Evolutionary conservation across 2,113 vertebrate species (phyloP).

Genomic region (Trematomus loennbergii): DNA sequence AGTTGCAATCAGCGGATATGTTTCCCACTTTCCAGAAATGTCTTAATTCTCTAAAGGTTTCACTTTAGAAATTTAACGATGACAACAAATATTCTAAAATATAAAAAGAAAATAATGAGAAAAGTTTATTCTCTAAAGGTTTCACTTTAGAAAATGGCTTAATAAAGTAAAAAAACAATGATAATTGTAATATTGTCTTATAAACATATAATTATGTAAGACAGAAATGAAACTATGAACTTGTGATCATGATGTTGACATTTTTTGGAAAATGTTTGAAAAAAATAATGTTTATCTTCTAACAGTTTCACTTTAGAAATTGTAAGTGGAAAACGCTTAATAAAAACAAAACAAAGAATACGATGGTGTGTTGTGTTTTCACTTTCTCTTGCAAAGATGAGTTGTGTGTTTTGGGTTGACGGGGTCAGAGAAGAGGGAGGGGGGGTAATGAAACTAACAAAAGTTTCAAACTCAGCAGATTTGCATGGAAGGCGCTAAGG

Average conservation of each 20-base stretch:
- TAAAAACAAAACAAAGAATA: constrained; percentile 40
- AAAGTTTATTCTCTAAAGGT: constrained; percentile 61
- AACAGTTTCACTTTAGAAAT: constrained; percentile 31
- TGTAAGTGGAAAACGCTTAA: constrained; percentile 40
- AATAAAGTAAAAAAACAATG: constrained; percentile 30
- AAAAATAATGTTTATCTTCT: constrained; percentile 25
- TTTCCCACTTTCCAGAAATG: constrained; percentile 81
- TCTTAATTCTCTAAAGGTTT: constrained; percentile 81
- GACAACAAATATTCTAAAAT: constrained; percentile 25
- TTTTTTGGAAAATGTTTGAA: constrained; percentile 43
- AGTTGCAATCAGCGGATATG: constrained; percentile 70
- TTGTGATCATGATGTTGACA: constrained; percentile 18
- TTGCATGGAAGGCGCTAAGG: constrained; percentile 50
- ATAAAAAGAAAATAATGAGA: background rate
- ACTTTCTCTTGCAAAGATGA: constrained; percentile 25
- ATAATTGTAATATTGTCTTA: constrained; percentile 34
- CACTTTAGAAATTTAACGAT: constrained; percentile 72
- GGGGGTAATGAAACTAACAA: constrained; percentile 25
- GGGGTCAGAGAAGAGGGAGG: background rate
- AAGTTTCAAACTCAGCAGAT: constrained; percentile 51
- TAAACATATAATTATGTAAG: constrained; percentile 18
- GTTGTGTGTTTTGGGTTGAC: background rate
- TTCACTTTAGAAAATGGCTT: constrained; percentile 62
- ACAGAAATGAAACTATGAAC: constrained; percentile 24
- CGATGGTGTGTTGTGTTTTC: constrained; percentile 26